Evolutionary conservation across 1,140 invertebrate species (phyloP).

Genomic region (Nephila pilipes): DNA sequence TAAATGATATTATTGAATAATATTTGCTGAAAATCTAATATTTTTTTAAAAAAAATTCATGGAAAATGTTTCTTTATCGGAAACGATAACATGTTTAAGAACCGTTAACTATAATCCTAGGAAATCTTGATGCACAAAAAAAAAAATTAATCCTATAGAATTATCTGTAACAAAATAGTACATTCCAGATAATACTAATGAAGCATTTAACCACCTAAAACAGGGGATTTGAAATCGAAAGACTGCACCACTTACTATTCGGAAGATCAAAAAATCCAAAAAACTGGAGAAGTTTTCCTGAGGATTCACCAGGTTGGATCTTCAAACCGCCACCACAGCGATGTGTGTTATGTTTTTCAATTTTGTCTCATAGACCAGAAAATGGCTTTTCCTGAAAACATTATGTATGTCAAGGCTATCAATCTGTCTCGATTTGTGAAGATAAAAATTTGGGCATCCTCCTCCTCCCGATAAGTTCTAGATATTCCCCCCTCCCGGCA

Average conservation of each 20-base stretch:
- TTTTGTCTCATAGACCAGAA: conserved; percentile 48
- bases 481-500: conserved; percentile 55
- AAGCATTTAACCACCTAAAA: not conserved
- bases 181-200: too few species aligned
- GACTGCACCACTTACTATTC: not conserved
- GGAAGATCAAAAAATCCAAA: not conserved
- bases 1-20: too few species aligned
- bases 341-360: conserved; percentile 55
- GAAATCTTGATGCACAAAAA: too few species aligned
- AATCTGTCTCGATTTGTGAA: conserved; percentile 64
- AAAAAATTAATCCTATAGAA: too few species aligned
- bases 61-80: too few species aligned
- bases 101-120: too few species aligned
- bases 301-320: not conserved
- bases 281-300: not conserved
- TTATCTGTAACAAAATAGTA: too few species aligned
- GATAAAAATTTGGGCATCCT: conserved; percentile 57
- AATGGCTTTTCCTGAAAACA: conserved; percentile 40
- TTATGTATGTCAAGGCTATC: conserved; percentile 66
- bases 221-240: not conserved
- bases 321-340: not conserved
- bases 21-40: too few species aligned
- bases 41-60: too few species aligned
- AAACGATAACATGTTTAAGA: too few species aligned
- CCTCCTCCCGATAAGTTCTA: conserved; percentile 5